These are phyloP conservation scores for Tridacna crocea DNA, from an alignment of 2,888 invertebrate genomes.

Conservation along the genomic window DNA sequence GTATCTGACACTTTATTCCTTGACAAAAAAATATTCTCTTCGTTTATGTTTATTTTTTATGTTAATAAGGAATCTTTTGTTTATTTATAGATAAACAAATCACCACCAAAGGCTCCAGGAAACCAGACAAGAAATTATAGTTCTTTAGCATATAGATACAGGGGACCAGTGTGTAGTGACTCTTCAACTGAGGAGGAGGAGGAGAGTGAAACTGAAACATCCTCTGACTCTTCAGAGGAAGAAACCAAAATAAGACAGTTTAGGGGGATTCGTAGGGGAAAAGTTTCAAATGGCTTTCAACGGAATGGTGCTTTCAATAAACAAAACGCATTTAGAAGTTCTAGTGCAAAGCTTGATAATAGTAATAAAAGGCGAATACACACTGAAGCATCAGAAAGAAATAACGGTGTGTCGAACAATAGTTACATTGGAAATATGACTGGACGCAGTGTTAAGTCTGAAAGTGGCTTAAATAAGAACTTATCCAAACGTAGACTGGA, in stretches of 20 bases:
- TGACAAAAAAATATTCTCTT: too few relatives aligned
- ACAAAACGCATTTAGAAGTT: slow-evolving; percentile 37
- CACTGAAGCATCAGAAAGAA: slow-evolving; percentile 18
- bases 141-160: slow-evolving; percentile 34
- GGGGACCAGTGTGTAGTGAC: slow-evolving; percentile 29
- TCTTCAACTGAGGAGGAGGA: slow-evolving; percentile 52
- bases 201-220: slow-evolving; percentile 50
- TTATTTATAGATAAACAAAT: slow-evolving; percentile 55
- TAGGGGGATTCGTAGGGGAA: slow-evolving; percentile 30
- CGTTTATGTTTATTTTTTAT: too few relatives aligned
- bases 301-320: slow-evolving; percentile 39
- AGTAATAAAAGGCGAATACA: slow-evolving; percentile 42
- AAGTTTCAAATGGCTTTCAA: slow-evolving; percentile 24
- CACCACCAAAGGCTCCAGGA: slow-evolving; percentile 32
- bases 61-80: slow-evolving; percentile 6
- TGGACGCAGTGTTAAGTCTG: slow-evolving; percentile 58
- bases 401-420: not conserved
- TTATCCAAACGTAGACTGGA: slow-evolving; percentile 30
- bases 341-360: slow-evolving; percentile 51
- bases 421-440: slow-evolving; percentile 42
- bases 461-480: slow-evolving; percentile 47
- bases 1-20: too few relatives aligned
- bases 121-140: slow-evolving; percentile 50
- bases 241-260: slow-evolving; percentile 42
- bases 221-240: slow-evolving; percentile 61